Evolutionary conservation across 2,113 vertebrate genomes (phyloP).

Genomic region (Fulica atra): DNA sequence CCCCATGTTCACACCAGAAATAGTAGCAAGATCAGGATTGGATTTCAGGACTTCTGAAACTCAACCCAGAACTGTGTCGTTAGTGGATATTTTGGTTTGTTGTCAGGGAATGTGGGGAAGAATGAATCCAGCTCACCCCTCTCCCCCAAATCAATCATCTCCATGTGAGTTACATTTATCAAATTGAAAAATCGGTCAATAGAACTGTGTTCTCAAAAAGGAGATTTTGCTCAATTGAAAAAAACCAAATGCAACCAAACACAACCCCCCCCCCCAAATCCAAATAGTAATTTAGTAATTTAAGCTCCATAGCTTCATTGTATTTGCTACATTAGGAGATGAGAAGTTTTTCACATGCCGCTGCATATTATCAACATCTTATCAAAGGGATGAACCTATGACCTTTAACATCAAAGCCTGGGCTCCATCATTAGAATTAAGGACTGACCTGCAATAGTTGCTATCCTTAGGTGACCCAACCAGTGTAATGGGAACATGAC

Average conservation of each 20-base stretch:
- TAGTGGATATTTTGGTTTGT: slow-evolving; percentile 35
- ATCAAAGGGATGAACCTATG: background rate
- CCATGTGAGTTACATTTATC: background rate
- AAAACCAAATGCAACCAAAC: background rate
- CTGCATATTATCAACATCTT: background rate
- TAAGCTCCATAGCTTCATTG: background rate
- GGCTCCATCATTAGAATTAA: background rate
- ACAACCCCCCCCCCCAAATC: too few species aligned
- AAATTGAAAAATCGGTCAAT: background rate
- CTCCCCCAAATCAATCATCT: background rate
- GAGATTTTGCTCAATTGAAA: background rate
- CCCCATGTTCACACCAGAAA: slow-evolving; percentile 20
- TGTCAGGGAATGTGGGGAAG: background rate
- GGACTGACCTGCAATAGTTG: background rate
- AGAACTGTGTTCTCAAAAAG: background rate
- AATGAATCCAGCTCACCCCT: background rate
- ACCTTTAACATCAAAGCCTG: slow-evolving; percentile 29
- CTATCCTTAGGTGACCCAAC: background rate
- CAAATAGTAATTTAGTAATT: background rate
- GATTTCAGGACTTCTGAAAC: slow-evolving; percentile 48
- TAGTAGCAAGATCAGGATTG: slow-evolving; percentile 40
- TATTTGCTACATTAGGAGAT: background rate
- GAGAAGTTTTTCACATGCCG: background rate
- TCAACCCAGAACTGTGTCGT: slow-evolving; percentile 15
- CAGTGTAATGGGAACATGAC: background rate